Evolutionary conservation across 2,888 invertebrate species (phyloP), one percentile per base, ranked within the genome.

Genomic region (Hydropsyche betteni): DNA sequence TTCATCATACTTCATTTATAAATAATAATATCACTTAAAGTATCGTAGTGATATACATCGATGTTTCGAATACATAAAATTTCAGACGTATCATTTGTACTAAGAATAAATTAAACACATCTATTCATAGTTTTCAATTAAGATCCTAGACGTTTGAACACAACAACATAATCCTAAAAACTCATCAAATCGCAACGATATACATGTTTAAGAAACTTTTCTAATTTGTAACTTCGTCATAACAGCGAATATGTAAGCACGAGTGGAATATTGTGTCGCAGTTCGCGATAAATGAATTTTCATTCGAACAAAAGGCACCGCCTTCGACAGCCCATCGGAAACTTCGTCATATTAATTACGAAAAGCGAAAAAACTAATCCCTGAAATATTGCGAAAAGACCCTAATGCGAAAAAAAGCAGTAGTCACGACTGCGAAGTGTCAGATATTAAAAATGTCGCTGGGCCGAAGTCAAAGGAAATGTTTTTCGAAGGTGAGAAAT

Each of bases 401-500:
- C 5, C n/a, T 6, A n/a, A 16, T 14, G 16, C n/a, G 55, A n/a
- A 55, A 55, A 16, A n/a, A 16, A 55, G 12, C n/a, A 24, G 24
- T 2, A 24, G 24, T 24, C 24, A 24, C 24, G 24, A 24, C 24
- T 24, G 24, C 24, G 16, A 55, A 4, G 55, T 55, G 55, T 55
- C 12, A 55, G 55, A 55, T 55, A 55, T 55, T 55, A 55, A 55
- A 55, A 55, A n/a, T 55, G 7, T 6, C 5, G n/a, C 6, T 55
- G 12, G n/a, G 55, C 3, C n/a, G 51, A 51, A 51, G 55, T 55
- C 55, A n/a, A 8, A n/a, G 55, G 55, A 1, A 12, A n/a, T n/a
- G 2, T 55, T 55, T 55, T 55, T 55, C 55, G 55, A n/a, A 55
- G 55, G 51, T 58, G 24, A 10, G 52, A 71, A 75, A 75, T 75